Percentiles rank a stretch among this genome's conserved stretches.
Conservation (phyloP, 2,113 vertebrate genomes). For the Nesogale talazaci region DNA sequence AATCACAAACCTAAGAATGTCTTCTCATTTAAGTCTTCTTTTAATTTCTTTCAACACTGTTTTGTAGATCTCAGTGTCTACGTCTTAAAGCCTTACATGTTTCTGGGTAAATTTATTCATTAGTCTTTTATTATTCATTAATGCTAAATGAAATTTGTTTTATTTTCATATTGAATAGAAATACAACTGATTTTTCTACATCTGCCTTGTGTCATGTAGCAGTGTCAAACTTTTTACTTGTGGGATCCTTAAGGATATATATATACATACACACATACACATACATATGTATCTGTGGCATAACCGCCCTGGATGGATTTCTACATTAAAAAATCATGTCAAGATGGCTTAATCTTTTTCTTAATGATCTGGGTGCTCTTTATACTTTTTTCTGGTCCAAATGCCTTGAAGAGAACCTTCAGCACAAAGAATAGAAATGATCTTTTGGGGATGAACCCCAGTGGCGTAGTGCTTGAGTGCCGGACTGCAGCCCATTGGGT, state of each 20-base stretch:
- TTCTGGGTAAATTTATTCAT: not conserved
- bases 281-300: too few relatives aligned
- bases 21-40: not conserved
- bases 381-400: not conserved
- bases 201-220: not conserved
- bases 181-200: not conserved
- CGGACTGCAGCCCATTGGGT: too few relatives aligned
- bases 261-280: too few relatives aligned
- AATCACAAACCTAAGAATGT: not conserved
- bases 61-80: not conserved
- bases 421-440: not conserved
- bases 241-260: not conserved
- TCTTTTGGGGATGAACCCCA: too few relatives aligned
- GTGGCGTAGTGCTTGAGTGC: too few relatives aligned
- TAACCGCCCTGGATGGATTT: too few relatives aligned
- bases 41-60: slow-evolving; percentile 2
- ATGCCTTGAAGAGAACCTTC: not conserved
- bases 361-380: not conserved
- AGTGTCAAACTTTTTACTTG: not conserved
- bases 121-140: not conserved
- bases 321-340: not conserved
- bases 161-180: not conserved
- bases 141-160: not conserved
- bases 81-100: not conserved
- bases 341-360: not conserved